Evolutionary conservation across 1,140 invertebrate species (phyloP), one percentile per base, ranked within the genome.

Genomic region (Acromyrmex heyeri): DNA sequence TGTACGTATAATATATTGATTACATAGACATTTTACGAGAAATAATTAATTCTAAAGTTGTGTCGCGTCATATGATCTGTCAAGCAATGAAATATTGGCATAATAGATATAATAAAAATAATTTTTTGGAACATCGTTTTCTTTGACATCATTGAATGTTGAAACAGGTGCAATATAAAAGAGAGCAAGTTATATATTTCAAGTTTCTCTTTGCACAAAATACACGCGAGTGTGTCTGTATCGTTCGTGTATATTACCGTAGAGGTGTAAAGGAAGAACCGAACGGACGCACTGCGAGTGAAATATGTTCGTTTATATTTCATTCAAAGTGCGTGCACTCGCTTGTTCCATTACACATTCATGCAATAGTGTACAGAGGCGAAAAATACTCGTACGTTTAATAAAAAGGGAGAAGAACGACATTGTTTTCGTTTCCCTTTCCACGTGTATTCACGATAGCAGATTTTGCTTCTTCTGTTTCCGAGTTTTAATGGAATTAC

Each of bases 241-340:
- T 81, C 64, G 50, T 70, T 57, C 55, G 21, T 75, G 38, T 48
- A 48, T 72, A 73, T 83, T 83, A 73, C 55, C 27, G 30, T 34
- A 83, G 44, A 73, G 38, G 55, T 83, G 79, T 83, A 73, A 83
- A 83, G 55, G 38, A 83, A 83, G 69, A 83, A 73, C 79, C 79
- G 38, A 73, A 75, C 67, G 69, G 69, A 83, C 69, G 79, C 79
- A 73, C 55, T 73, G 69, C 79, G 69, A 75, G 69, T 83, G 79
- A 83, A 83, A 83, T 83, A 83, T 83, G 79, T 73, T 73, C 79
- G 79, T 83, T 83, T 83, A 83, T 83, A 83, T 83, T 83, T 83
- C 69, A 83, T 73, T 83, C 79, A n/a, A 57, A 73, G 69, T 73
- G 79, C 79, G 69, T 83, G 69, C 79, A 34, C 69, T 83, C 79